phyloP scores from a whole-genome alignment of 2,888 invertebrate species.

The Halictus quadricinctus region DNA sequence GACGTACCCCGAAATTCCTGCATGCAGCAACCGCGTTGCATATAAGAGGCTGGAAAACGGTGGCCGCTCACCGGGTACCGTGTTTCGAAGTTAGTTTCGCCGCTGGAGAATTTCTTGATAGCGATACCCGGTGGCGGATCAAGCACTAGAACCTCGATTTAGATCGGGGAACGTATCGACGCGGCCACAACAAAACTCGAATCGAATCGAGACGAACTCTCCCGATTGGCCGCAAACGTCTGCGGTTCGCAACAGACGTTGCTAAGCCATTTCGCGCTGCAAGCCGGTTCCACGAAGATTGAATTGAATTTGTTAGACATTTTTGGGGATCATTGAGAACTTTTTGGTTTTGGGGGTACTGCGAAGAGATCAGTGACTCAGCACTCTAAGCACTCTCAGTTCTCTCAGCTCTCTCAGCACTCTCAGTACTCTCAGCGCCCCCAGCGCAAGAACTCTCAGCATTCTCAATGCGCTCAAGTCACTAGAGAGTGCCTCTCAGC shows the following conservation, averaged over 20 bases:
- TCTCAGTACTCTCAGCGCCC: no score
- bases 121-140: neutral
- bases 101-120: constrained; percentile 15
- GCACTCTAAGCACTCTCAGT: neutral
- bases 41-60: constrained; percentile 20
- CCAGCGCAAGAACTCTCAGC: no score
- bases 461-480: no score
- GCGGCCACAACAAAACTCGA: neutral
- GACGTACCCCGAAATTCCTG: constrained; percentile 40
- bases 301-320: neutral
- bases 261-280: constrained; percentile 27
- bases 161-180: neutral
- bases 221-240: neutral
- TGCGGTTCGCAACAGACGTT: constrained; percentile 18
- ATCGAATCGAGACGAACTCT: neutral
- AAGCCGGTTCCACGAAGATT: neutral
- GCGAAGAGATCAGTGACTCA: no score
- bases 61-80: neutral
- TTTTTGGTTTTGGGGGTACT: neutral
- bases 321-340: neutral
- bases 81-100: constrained; percentile 11
- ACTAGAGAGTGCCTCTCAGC: no score
- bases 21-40: constrained; percentile 14
- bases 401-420: no score
- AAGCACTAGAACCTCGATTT: neutral